Evolutionary conservation across 2,888 invertebrate genomes (phyloP).

Genomic region (Tanytarsus gracilentus): DNA sequence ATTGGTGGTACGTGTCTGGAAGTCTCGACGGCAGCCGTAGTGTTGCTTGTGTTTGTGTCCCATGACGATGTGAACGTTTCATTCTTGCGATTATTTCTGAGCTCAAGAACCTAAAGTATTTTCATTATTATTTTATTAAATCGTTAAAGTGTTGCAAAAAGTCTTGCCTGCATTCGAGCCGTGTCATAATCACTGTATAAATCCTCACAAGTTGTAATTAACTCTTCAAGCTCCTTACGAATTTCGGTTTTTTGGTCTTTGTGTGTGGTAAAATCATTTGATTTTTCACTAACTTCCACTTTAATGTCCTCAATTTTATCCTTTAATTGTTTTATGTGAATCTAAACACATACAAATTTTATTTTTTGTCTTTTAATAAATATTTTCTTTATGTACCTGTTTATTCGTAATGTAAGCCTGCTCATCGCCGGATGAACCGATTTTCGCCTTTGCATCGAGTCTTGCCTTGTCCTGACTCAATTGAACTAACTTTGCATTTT

Average conservation of each 20-base stretch:
- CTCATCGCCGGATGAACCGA: conserved; percentile 43
- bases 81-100: conserved; percentile 47
- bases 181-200: conserved; percentile 61
- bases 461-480: conserved; percentile 76
- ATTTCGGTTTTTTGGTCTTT: conserved; percentile 66
- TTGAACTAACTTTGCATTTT: conserved; percentile 69
- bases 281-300: conserved; percentile 68
- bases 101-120: conserved; percentile 43
- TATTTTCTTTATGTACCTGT: conserved; percentile 36
- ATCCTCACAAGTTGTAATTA: conserved; percentile 60
- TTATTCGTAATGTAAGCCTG: conserved; percentile 56
- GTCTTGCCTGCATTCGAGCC: conserved; percentile 46
- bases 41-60: conserved; percentile 40
- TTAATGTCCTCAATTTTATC: conserved; percentile 66
- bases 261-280: conserved; percentile 71
- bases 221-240: conserved; percentile 54
- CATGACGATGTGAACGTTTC: conserved; percentile 44
- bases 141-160: background rate
- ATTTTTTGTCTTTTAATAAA: background rate
- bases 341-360: conserved; percentile 43
- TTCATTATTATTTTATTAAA: background rate
- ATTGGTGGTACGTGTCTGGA: conserved; percentile 35
- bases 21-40: background rate
- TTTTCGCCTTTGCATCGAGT: conserved; percentile 57
- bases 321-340: conserved; percentile 58